These are phyloP conservation scores for Dorcus parallelipipedus DNA, from an alignment of 2,888 invertebrate genomes.

Conservation along the genomic window DNA sequence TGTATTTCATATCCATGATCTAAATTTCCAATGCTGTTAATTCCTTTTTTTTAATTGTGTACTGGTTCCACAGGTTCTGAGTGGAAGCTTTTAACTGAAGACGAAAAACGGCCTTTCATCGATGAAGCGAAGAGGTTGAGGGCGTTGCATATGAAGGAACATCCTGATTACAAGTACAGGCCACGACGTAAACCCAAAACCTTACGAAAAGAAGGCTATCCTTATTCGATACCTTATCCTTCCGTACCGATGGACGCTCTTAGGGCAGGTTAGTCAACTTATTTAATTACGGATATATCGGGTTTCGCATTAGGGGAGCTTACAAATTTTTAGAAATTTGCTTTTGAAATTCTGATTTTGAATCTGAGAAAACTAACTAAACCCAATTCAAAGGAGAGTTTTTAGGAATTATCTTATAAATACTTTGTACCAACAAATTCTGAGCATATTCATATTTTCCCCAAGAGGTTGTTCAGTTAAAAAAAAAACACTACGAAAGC, in stretches of 20 bases:
- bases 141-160: slow-evolving; percentile 93
- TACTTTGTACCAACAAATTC: too few relatives aligned
- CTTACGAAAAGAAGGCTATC: slow-evolving; percentile 83
- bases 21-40: background rate
- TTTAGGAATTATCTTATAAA: too few relatives aligned
- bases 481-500: too few relatives aligned
- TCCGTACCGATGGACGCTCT: slow-evolving; percentile 87
- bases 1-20: background rate
- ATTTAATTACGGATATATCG: too few relatives aligned
- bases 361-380: too few relatives aligned
- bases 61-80: slow-evolving; percentile 69
- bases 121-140: slow-evolving; percentile 94
- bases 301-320: too few relatives aligned
- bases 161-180: slow-evolving; percentile 92
- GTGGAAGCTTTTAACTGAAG: slow-evolving; percentile 92
- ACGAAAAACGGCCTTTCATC: slow-evolving; percentile 94
- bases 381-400: too few relatives aligned
- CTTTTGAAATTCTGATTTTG: too few relatives aligned
- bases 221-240: slow-evolving; percentile 89
- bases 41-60: too few relatives aligned
- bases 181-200: slow-evolving; percentile 88
- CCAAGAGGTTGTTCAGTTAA: too few relatives aligned
- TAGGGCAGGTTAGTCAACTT: slow-evolving; percentile 71
- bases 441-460: too few relatives aligned
- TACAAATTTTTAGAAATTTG: too few relatives aligned